phyloP scores from a whole-genome alignment of 2,888 invertebrate species.

The Epiblema foenella region DNA sequence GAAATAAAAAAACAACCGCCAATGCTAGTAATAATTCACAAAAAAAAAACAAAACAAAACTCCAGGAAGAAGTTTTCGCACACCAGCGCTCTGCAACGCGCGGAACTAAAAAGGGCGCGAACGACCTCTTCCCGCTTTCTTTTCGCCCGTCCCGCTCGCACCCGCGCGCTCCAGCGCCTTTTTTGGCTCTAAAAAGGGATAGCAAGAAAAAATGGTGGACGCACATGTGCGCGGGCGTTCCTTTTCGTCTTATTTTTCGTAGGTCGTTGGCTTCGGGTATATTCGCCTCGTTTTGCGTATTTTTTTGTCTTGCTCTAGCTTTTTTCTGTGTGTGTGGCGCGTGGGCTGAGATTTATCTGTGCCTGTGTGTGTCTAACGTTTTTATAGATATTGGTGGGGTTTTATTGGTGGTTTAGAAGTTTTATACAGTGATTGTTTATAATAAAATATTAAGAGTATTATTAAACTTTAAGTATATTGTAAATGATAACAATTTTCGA shows the following conservation, averaged over 20 bases:
- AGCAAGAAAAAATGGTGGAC: constrained; percentile 77
- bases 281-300: constrained; percentile 68
- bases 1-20: background rate
- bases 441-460: background rate
- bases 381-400: constrained; percentile 14
- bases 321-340: constrained; percentile 76
- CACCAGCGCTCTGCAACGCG: constrained; percentile 70
- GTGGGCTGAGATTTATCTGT: constrained; percentile 70
- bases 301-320: constrained; percentile 59
- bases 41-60: constrained; percentile 65
- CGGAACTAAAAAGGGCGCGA: constrained; percentile 71
- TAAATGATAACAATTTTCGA: background rate
- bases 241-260: constrained; percentile 82
- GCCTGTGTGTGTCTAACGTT: constrained; percentile 34
- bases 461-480: background rate
- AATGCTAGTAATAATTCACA: constrained; percentile 47
- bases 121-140: constrained; percentile 82
- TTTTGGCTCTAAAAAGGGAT: constrained; percentile 77
- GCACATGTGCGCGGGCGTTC: constrained; percentile 80
- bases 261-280: constrained; percentile 79
- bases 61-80: constrained; percentile 79
- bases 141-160: constrained; percentile 68
- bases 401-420: constrained; percentile 22
- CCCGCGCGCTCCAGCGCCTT: constrained; percentile 56
- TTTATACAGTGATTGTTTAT: constrained; percentile 21